Conservation (phyloP, 2,113 vertebrate genomes). For the Zapornia atra region DNA sequence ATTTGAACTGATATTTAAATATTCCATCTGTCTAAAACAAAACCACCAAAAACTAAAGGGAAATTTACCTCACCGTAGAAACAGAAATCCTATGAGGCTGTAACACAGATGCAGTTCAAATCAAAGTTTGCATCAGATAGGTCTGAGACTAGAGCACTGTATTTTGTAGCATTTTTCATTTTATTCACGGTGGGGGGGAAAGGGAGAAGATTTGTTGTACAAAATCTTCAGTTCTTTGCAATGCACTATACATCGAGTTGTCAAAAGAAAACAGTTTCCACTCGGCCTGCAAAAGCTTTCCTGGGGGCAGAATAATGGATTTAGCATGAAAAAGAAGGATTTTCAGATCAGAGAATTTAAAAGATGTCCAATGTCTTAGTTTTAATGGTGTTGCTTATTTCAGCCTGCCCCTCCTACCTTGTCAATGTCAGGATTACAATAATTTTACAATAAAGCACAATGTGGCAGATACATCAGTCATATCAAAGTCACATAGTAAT, state of each 20-base stretch:
- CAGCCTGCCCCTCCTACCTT: neutral
- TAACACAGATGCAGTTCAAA: neutral
- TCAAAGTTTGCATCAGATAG: neutral
- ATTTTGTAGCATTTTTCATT: neutral
- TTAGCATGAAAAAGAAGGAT: neutral
- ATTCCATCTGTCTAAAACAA: neutral
- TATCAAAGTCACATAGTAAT: conserved; percentile 13
- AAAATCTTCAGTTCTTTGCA: neutral
- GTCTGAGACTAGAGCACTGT: neutral
- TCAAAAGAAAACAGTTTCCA: neutral
- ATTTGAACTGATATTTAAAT: neutral
- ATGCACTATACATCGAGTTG: neutral
- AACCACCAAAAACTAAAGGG: neutral
- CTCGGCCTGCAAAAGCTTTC: neutral
- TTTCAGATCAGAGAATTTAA: neutral
- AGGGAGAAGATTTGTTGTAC: neutral
- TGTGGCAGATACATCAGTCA: neutral
- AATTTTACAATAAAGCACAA: neutral
- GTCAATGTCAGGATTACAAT: neutral
- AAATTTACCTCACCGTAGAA: neutral
- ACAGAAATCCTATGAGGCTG: neutral
- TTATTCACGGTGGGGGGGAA: neutral
- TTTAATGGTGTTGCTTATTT: neutral
- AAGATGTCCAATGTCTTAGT: neutral
- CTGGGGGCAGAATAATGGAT: neutral